Base-by-base conservation (phyloP, 2,888 invertebrate genomes). In the Cryptophagus acutangulus region DNA sequence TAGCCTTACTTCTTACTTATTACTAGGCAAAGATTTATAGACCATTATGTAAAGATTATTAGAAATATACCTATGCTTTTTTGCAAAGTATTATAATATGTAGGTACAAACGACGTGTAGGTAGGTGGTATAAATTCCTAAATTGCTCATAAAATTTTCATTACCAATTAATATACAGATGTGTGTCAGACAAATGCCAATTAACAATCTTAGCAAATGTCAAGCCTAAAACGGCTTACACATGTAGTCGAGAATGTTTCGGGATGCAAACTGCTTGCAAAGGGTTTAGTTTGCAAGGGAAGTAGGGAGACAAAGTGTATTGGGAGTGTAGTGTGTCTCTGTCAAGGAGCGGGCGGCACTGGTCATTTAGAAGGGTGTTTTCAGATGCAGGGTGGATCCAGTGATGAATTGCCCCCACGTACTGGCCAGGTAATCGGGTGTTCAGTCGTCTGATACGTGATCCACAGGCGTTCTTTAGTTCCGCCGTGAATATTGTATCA, bases 341-440 rank as follows among this genome's bases (percentile, higher is more conserved):
- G 43, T 43, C 43, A 39, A 26, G 38, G 35, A 31, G 34, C 38
- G 43, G 38, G 30, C 30, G 29, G 39, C 38, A 26, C 26, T 37
- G 45, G 46, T 46, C 49, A 47, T 49, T 47, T 47, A 47, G 30
- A 35, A 39, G 47, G 33, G 36, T 36, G 36, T 37, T 43, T 41
- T 35, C 41, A 30, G 41, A 41, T 38, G 35, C 31, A 36, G 37
- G 33, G 10, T 26, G 26, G 26, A 26, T 26, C 16, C 12, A 24
- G 40, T 51, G 44, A 51, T 47, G 40, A 41, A 51, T 42, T 33
- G 36, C 35, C 33, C 38, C 41, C 41, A 36, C 38, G 36, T 37
- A 46, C 40, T 39, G 45, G 40, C 43, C 42, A 47, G 45, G 46
- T 53, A 48, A 53, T 51, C 51, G 48, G 41, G 35, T 41, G 43